A percentile compares a stretch with the other conserved stretches of the same genome.
These are phyloP conservation scores for Lasioglossum morio DNA, from an alignment of 2,888 invertebrate genomes.

Conservation along the genomic window DNA sequence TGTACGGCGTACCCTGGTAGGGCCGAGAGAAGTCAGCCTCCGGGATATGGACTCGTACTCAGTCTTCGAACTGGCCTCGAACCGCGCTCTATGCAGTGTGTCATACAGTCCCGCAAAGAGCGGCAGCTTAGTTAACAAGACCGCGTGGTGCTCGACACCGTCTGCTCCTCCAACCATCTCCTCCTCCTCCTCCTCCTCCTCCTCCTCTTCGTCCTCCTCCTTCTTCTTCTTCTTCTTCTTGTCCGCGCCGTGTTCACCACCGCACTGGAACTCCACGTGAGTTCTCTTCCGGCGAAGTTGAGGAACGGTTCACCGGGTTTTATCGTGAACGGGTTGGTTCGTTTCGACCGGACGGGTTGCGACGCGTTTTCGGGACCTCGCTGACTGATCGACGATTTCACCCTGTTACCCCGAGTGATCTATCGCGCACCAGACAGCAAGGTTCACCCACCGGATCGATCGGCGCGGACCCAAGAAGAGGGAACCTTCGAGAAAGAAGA, in stretches of 20 bases:
- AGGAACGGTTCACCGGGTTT: constrained; percentile 9
- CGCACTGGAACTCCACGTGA: constrained; percentile 18
- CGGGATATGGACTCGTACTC: constrained; percentile 76
- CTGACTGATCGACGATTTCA: not conserved
- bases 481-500: constrained; percentile 34
- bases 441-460: constrained; percentile 23
- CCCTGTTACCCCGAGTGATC: constrained; percentile 5
- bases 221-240: not conserved
- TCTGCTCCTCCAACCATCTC: not conserved
- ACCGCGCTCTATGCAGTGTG: constrained; percentile 65
- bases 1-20: constrained; percentile 74
- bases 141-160: constrained; percentile 50
- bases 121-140: constrained; percentile 56
- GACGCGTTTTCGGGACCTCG: not conserved
- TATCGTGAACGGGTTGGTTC: not conserved
- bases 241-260: constrained; percentile 26
- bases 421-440: constrained; percentile 37
- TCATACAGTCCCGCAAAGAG: constrained; percentile 58
- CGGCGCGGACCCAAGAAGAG: not conserved
- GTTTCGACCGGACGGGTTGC: not conserved
- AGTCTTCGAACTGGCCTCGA: constrained; percentile 77
- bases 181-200: not conserved
- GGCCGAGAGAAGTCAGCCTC: constrained; percentile 76
- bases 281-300: constrained; percentile 7
- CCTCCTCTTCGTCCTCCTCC: not conserved